Percentiles rank a stretch among this genome's conserved stretches.
phyloP scores from a whole-genome alignment of 92 coral and sea anemone species.

The Desmophyllum pertusum region DNA sequence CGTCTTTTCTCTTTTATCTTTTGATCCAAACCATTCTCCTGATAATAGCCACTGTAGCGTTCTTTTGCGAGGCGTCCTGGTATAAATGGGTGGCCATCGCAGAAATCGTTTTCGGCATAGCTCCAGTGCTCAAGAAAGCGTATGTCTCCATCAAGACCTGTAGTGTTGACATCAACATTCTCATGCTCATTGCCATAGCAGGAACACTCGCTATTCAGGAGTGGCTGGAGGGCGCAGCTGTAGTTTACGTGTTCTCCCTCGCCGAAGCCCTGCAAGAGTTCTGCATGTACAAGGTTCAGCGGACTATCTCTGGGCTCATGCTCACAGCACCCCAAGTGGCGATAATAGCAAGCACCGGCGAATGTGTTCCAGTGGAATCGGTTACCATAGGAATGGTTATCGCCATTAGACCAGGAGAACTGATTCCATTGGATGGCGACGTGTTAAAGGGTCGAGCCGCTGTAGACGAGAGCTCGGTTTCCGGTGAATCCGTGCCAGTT shows the following conservation, averaged over 20 bases:
- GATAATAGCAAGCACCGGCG: conserved; percentile 86
- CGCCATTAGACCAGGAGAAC: conserved; percentile 95
- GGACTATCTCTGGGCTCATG: conserved; percentile 94
- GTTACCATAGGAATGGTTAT: conserved; percentile 87
- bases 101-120: conserved; percentile 85
- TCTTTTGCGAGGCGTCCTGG: conserved; percentile 66
- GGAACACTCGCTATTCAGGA: conserved; percentile 90
- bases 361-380: conserved; percentile 77
- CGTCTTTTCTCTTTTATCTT: conserved; percentile 61
- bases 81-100: conserved; percentile 89
- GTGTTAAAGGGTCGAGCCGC: conserved; percentile 92
- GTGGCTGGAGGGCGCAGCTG: conserved; percentile 97
- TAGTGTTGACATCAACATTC: conserved; percentile 78
- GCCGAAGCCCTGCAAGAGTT: conserved; percentile 84
- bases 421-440: conserved; percentile 93
- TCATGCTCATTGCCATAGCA: conserved; percentile 87
- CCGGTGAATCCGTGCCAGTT: conserved; percentile 95
- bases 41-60: conserved; percentile 67
- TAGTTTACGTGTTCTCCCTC: conserved; percentile 87
- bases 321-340: conserved; percentile 90
- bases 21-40: conserved; percentile 74
- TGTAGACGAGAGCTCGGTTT: conserved; percentile 96
- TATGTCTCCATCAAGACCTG: conserved; percentile 68
- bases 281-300: conserved; percentile 91
- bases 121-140: conserved; percentile 79